Evolutionary conservation across 2,888 invertebrate genomes (phyloP).

Genomic region (Apamea monoglypha): DNA sequence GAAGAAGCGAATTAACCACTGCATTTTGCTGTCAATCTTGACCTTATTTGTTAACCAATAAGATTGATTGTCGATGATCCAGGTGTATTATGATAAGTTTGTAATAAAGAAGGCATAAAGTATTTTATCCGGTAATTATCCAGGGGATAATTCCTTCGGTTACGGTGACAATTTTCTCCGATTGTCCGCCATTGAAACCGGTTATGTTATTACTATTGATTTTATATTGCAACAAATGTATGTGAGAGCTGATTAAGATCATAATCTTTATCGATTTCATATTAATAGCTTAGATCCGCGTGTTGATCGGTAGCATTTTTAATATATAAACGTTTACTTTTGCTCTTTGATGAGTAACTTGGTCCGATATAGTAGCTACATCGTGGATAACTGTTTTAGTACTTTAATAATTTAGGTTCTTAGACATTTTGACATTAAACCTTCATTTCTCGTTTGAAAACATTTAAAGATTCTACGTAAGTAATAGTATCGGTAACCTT

Average conservation of each 20-base stretch:
- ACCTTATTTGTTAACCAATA: constrained; percentile 41
- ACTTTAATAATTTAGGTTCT: not conserved
- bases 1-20: constrained; percentile 61
- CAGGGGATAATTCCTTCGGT: constrained; percentile 77
- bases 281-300: constrained; percentile 40
- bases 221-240: constrained; percentile 62
- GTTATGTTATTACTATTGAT: constrained; percentile 68
- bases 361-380: not conserved
- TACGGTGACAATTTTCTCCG: constrained; percentile 82
- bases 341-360: not conserved
- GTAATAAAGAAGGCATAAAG: constrained; percentile 70
- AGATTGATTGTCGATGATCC: constrained; percentile 58
- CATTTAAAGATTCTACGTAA: not conserved
- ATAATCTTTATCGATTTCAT: constrained; percentile 54
- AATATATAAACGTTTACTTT: constrained; percentile 8
- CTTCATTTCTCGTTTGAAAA: not conserved
- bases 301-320: constrained; percentile 28
- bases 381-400: not conserved
- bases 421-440: not conserved
- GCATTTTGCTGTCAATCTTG: constrained; percentile 45
- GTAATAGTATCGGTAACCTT: not conserved
- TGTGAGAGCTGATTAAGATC: constrained; percentile 54
- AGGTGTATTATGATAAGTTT: constrained; percentile 51
- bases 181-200: constrained; percentile 67
- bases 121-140: constrained; percentile 83